Percentiles rank a stretch among this genome's conserved stretches.
These are phyloP conservation scores for Willowsia nigromaculata DNA, from an alignment of 2,888 invertebrate species.

Conservation along the genomic window DNA sequence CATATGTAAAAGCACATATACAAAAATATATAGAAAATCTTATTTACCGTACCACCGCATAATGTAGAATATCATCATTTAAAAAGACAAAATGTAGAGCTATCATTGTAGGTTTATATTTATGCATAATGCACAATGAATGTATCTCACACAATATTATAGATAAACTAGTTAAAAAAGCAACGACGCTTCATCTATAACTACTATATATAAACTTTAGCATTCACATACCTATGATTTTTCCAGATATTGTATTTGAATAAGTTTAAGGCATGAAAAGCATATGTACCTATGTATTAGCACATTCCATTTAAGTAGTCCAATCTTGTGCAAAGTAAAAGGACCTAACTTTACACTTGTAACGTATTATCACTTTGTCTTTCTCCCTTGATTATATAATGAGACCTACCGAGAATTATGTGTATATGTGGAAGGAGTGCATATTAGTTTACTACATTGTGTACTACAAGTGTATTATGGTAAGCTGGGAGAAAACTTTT, in stretches of 20 bases:
- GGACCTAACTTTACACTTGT: constrained; percentile 53
- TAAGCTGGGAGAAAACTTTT: constrained; percentile 34
- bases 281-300: neutral
- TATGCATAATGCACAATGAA: too few species aligned
- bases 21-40: neutral
- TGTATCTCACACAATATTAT: constrained; percentile 5
- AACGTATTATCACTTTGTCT: constrained; percentile 49
- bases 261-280: too few species aligned
- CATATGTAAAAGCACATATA: neutral
- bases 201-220: too few species aligned
- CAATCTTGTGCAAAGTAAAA: neutral
- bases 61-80: too few species aligned
- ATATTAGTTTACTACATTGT: neutral
- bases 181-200: too few species aligned
- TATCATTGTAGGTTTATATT: too few species aligned
- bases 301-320: neutral
- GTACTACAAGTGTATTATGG: constrained; percentile 6
- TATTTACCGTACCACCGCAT: constrained; percentile 9
- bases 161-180: too few species aligned
- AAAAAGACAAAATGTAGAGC: too few species aligned
- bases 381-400: neutral
- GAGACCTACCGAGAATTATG: neutral
- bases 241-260: too few species aligned
- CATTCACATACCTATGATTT: too few species aligned
- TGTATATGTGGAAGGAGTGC: neutral